phyloP scores from a whole-genome alignment of 2,113 vertebrate genomes.

The Semicossyphus pulcher region DNA sequence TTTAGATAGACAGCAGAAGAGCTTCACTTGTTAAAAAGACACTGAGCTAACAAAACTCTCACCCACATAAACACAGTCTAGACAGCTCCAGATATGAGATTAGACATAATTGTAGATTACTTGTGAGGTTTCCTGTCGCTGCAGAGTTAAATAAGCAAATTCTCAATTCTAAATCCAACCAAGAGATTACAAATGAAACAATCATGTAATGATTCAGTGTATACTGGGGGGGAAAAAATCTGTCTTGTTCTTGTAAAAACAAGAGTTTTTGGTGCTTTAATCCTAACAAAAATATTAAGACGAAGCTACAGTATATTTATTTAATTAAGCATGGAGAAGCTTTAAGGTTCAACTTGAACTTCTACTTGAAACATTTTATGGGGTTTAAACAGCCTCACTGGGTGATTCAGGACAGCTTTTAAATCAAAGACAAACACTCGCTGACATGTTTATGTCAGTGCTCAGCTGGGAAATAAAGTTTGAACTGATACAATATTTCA shows the following conservation, averaged over 20 bases:
- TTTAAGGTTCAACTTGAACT: neutral
- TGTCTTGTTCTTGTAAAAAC: neutral
- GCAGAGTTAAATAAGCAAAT: slow-evolving; percentile 11
- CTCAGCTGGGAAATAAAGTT: neutral
- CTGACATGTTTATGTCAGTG: neutral
- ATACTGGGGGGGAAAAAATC: neutral
- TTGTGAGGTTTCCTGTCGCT: slow-evolving; percentile 40
- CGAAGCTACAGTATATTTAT: neutral
- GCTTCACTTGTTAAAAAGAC: slow-evolving; percentile 22
- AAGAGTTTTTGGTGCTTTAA: no score
- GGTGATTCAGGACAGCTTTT: neutral
- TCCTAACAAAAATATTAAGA: neutral
- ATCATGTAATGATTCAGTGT: neutral
- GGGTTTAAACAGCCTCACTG: slow-evolving; percentile 1
- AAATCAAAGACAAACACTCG: slow-evolving; percentile 18
- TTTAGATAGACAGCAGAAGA: neutral
- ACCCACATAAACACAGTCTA: slow-evolving; percentile 63
- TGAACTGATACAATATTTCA: neutral
- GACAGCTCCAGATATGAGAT: slow-evolving; percentile 38
- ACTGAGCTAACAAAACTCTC: slow-evolving; percentile 22
- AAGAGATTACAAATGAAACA: neutral
- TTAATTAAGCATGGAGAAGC: neutral
- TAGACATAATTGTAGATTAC: slow-evolving; percentile 38
- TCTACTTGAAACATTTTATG: no score
- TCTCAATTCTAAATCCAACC: neutral